Percentiles rank a stretch among this genome's conserved stretches.
Conservation (phyloP, 2,888 invertebrate species). For the Pelosia muscerda region DNA sequence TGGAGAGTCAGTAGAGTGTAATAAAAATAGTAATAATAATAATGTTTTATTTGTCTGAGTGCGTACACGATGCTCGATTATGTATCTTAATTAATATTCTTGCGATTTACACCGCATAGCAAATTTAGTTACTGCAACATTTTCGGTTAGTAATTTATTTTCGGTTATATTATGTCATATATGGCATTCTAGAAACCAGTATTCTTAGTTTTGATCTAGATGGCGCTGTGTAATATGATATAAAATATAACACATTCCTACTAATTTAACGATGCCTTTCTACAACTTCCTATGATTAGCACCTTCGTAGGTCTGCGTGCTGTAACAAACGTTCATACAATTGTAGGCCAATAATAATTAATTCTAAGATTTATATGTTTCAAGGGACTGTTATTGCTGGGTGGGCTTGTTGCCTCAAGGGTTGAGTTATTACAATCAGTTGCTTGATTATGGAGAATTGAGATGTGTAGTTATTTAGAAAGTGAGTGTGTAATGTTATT, state of each 20-base stretch:
- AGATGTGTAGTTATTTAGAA: constrained; percentile 20
- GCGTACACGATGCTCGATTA: too few relatives aligned
- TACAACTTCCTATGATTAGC: not conserved
- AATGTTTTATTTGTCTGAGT: too few relatives aligned
- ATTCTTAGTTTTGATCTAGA: too few relatives aligned
- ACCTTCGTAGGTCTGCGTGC: constrained; percentile 22
- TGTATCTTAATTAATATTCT: too few relatives aligned
- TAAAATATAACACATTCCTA: not conserved
- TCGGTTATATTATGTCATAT: too few relatives aligned
- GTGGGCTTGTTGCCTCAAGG: constrained; percentile 23
- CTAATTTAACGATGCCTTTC: not conserved
- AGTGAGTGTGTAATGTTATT: constrained; percentile 3
- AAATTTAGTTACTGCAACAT: too few relatives aligned
- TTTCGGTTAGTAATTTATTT: too few relatives aligned
- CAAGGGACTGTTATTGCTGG: constrained; percentile 44
- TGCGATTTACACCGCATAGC: too few relatives aligned
- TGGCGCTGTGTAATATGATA: not conserved
- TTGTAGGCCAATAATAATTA: constrained; percentile 56
- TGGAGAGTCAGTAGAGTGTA: too few relatives aligned
- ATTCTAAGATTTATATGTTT: constrained; percentile 58
- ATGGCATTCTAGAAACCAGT: too few relatives aligned
- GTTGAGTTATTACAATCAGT: constrained; percentile 33
- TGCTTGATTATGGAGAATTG: constrained; percentile 29
- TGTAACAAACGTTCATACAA: constrained; percentile 30
- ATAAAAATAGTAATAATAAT: too few relatives aligned